Percentiles rank a stretch among this genome's conserved stretches.
These are phyloP conservation scores for Arrhamphus sclerolepis DNA, from an alignment of 2,797 vertebrate genomes.

Conservation along the genomic window DNA sequence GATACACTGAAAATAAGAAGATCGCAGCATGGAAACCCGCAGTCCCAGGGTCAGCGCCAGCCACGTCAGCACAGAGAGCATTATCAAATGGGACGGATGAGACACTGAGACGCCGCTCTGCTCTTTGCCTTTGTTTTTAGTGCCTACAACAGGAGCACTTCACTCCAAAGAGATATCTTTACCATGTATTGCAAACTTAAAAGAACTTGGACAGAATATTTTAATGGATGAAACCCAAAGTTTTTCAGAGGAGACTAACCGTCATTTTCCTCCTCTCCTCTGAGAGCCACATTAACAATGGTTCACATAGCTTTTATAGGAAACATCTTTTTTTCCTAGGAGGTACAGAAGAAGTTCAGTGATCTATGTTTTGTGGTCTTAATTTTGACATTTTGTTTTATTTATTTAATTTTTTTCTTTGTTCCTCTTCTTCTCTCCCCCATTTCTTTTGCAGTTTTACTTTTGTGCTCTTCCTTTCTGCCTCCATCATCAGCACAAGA, in stretches of 20 bases:
- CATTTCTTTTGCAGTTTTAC: too few species aligned
- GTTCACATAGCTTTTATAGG: constrained; percentile 77
- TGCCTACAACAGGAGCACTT: constrained; percentile 96
- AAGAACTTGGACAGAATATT: constrained; percentile 70
- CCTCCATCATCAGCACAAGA: too few species aligned
- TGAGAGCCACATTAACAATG: constrained; percentile 76
- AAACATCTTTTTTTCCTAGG: constrained; percentile 50
- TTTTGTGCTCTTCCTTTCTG: too few species aligned
- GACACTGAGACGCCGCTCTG: constrained; percentile 84
- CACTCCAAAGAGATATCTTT: constrained; percentile 96
- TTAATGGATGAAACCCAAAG: constrained; percentile 58
- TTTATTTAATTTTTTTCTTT: constrained; percentile 30
- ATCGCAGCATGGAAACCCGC: constrained; percentile 79
- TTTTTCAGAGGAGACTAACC: constrained; percentile 47
- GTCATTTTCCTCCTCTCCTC: constrained; percentile 72
- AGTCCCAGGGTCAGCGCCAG: constrained; percentile 77
- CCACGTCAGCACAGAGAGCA: constrained; percentile 84
- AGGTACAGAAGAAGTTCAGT: constrained; percentile 69
- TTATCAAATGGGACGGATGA: constrained; percentile 93
- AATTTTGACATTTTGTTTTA: constrained; percentile 19
- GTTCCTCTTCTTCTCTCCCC: too few species aligned
- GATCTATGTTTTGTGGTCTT: constrained; percentile 57
- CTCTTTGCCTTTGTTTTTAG: constrained; percentile 93
- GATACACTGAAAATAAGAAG: constrained; percentile 92
- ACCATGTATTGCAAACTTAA: constrained; percentile 82